Conservation (phyloP, 1,140 invertebrate genomes). For the Neelides sp. region DNA sequence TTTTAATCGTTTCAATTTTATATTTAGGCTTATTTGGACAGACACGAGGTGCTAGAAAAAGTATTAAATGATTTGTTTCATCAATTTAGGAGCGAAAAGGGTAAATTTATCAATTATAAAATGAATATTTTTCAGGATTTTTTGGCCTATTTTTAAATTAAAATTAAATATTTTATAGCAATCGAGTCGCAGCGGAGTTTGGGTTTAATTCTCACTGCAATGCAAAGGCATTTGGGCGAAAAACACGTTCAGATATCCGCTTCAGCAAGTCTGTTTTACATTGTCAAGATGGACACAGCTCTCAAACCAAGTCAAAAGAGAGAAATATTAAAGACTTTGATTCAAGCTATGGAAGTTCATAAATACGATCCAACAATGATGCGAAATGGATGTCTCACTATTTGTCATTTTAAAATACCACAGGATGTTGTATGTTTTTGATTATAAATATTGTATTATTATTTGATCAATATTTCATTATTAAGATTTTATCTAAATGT, state of each 20-base stretch:
- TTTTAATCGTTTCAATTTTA: background rate
- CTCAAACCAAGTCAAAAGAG: constrained; percentile 29
- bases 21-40: constrained; percentile 59
- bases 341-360: constrained; percentile 78
- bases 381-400: constrained; percentile 83
- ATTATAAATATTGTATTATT: background rate
- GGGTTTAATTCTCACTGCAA: constrained; percentile 64
- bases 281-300: constrained; percentile 68
- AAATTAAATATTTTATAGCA: constrained; percentile 9
- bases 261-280: constrained; percentile 76
- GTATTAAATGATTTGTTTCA: constrained; percentile 87
- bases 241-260: constrained; percentile 70
- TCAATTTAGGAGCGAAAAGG: constrained; percentile 65
- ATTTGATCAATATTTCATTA: background rate
- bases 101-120: constrained; percentile 44
- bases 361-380: constrained; percentile 80
- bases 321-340: constrained; percentile 15
- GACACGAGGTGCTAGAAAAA: constrained; percentile 62
- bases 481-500: background rate
- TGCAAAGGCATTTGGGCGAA: constrained; percentile 66
- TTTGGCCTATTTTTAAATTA: constrained; percentile 30
- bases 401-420: constrained; percentile 90
- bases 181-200: constrained; percentile 45
- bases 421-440: constrained; percentile 68
- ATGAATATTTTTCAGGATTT: constrained; percentile 26